Conservation (phyloP, 2,888 invertebrate species). For the Pseudeuparius sepicola region DNA sequence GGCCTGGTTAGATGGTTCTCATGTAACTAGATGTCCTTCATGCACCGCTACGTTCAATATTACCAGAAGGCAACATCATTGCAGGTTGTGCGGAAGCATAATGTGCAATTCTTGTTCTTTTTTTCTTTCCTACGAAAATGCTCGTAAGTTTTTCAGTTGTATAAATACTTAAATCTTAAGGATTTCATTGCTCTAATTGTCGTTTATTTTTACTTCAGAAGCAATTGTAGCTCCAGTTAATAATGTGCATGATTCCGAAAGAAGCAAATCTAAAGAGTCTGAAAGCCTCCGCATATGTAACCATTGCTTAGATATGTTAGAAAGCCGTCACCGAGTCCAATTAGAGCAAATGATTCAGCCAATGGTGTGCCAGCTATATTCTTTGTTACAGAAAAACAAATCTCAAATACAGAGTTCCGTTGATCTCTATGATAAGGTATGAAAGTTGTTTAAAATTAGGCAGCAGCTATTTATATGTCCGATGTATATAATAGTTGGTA, state of each 20-base stretch:
- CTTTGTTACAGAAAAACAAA: constrained; percentile 67
- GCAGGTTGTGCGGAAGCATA: constrained; percentile 86
- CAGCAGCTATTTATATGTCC: no score
- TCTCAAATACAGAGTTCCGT: constrained; percentile 58
- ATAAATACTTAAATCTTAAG: no score
- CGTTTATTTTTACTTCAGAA: constrained; percentile 27
- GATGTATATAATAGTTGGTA: no score
- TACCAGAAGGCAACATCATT: constrained; percentile 89
- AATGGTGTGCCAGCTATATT: constrained; percentile 70
- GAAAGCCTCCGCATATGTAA: constrained; percentile 61
- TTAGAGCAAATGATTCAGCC: constrained; percentile 74
- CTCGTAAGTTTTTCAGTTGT: constrained; percentile 48
- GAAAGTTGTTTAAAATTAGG: no score
- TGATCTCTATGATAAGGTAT: constrained; percentile 45
- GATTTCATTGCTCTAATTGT: no score
- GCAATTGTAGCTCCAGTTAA: constrained; percentile 35
- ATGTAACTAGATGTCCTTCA: constrained; percentile 80
- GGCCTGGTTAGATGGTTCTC: constrained; percentile 87
- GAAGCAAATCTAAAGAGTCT: constrained; percentile 33
- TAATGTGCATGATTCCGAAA: constrained; percentile 24
- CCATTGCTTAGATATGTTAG: constrained; percentile 72
- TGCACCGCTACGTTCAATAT: constrained; percentile 85
- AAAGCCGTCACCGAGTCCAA: constrained; percentile 66
- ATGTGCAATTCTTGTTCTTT: constrained; percentile 88
- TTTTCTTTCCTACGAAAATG: constrained; percentile 69